A percentile compares a stretch with the other conserved stretches of the same genome.
phyloP scores from a whole-genome alignment of 2,113 vertebrate genomes.

The Zosterops japonicus region DNA sequence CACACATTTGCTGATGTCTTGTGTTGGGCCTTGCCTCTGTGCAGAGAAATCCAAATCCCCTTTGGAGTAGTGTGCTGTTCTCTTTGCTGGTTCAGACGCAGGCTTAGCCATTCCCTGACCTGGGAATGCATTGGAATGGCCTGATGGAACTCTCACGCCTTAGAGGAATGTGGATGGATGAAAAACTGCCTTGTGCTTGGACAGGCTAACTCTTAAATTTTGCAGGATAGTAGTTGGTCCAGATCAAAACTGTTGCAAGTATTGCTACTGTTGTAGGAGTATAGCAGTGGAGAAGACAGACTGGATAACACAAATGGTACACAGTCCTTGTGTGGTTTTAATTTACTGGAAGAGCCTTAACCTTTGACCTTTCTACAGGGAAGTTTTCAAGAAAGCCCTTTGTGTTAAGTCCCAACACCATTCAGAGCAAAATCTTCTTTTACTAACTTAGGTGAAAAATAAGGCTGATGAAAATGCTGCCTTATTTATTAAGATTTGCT shows the following conservation, averaged over 20 bases:
- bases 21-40: fast-evolving
- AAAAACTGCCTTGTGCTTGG: background rate
- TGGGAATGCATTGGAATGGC: background rate
- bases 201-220: background rate
- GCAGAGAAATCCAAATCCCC: background rate
- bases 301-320: background rate
- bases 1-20: fast-evolving
- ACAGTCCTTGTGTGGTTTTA: background rate
- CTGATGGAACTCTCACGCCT: background rate
- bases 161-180: fast-evolving
- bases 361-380: background rate
- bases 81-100: background rate
- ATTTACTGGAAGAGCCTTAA: background rate
- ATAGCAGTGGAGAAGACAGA: background rate
- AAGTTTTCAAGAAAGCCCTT: background rate
- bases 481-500: background rate
- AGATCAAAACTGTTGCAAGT: background rate
- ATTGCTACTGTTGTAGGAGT: background rate
- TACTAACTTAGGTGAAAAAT: background rate
- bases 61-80: background rate
- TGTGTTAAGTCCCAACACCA: background rate
- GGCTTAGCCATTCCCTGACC: background rate
- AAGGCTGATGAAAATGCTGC: background rate
- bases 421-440: background rate
- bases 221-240: no score